phyloP scores from a whole-genome alignment of 1,140 invertebrate species.

The Dinoponera quadriceps region DNA sequence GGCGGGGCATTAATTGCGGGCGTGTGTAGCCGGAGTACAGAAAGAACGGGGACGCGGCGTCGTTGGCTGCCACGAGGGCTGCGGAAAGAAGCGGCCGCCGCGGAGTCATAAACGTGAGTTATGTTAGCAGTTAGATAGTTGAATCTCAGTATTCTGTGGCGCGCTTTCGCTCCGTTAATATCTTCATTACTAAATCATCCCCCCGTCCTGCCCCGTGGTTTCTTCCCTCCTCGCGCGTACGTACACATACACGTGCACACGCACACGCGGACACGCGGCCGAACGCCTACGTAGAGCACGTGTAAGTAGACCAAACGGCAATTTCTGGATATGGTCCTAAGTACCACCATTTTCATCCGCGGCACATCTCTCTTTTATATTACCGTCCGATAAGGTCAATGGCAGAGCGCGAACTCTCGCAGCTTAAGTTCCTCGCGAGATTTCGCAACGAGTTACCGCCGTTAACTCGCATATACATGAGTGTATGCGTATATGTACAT shows the following conservation, averaged over 20 bases:
- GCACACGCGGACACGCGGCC: background rate
- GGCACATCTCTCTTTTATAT: slow-evolving; percentile 72
- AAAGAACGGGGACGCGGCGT: slow-evolving; percentile 37
- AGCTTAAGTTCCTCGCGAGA: slow-evolving; percentile 31
- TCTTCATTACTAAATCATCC: slow-evolving; percentile 86
- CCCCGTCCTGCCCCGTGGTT: slow-evolving; percentile 74
- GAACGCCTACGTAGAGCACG: background rate
- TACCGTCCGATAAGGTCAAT: slow-evolving; percentile 54
- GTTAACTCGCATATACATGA: background rate
- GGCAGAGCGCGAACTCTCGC: slow-evolving; percentile 5
- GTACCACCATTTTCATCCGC: slow-evolving; percentile 69
- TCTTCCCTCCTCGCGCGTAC: slow-evolving; percentile 55
- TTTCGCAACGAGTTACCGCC: slow-evolving; percentile 4
- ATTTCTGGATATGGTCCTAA: slow-evolving; percentile 68
- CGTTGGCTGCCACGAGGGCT: slow-evolving; percentile 21
- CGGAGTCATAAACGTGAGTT: slow-evolving; percentile 84
- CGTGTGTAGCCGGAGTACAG: slow-evolving; percentile 57
- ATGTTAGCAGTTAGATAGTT: slow-evolving; percentile 85
- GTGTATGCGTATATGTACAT: too few species aligned
- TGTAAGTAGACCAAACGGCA: slow-evolving; percentile 57
- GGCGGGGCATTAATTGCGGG: slow-evolving; percentile 63
- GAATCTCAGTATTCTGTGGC: slow-evolving; percentile 85
- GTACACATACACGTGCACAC: background rate
- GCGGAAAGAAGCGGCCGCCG: slow-evolving; percentile 76
- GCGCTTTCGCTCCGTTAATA: slow-evolving; percentile 84